Percentiles rank a stretch among this genome's conserved stretches.
Conservation (phyloP, 2,113 vertebrate genomes). For the Hypomesus transpacificus region DNA sequence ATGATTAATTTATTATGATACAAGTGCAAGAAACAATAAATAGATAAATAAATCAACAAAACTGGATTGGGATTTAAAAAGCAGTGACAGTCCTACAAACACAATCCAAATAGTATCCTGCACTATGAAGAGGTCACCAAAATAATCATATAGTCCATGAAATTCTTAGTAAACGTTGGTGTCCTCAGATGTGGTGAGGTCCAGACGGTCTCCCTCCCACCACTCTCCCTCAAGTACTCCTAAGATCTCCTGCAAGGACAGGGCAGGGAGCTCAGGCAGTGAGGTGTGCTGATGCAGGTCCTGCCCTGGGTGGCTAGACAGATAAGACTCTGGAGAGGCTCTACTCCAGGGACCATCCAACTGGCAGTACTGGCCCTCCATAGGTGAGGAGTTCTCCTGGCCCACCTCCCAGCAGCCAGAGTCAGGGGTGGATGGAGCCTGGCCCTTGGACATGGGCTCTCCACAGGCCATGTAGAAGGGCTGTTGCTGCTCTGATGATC, state of each 20-base stretch:
- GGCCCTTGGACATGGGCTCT: constrained; percentile 29
- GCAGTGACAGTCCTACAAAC: background rate
- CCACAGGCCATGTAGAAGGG: background rate
- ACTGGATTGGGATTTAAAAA: background rate
- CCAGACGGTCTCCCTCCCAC: constrained; percentile 45
- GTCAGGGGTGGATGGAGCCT: constrained; percentile 59
- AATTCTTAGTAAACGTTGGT: background rate
- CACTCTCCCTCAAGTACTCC: constrained; percentile 63
- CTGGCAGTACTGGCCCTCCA: constrained; percentile 23
- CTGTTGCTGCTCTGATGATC: constrained; percentile 42
- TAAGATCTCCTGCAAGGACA: constrained; percentile 67
- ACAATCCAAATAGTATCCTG: background rate
- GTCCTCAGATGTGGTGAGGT: constrained; percentile 5
- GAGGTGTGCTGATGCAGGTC: constrained; percentile 23
- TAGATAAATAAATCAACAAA: constrained; percentile 33
- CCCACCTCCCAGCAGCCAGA: constrained; percentile 60
- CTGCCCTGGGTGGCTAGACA: background rate
- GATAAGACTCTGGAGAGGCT: constrained; percentile 3
- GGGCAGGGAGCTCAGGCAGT: constrained; percentile 54
- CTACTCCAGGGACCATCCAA: constrained; percentile 44
- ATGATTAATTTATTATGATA: constrained; percentile 17
- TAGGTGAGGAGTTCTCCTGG: constrained; percentile 34
- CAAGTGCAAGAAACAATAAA: constrained; percentile 55
- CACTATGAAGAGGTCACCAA: too few relatives aligned
- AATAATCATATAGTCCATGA: too few relatives aligned